Evolutionary conservation across 1,140 invertebrate genomes (phyloP).

Genomic region (Microvelia longipes): DNA sequence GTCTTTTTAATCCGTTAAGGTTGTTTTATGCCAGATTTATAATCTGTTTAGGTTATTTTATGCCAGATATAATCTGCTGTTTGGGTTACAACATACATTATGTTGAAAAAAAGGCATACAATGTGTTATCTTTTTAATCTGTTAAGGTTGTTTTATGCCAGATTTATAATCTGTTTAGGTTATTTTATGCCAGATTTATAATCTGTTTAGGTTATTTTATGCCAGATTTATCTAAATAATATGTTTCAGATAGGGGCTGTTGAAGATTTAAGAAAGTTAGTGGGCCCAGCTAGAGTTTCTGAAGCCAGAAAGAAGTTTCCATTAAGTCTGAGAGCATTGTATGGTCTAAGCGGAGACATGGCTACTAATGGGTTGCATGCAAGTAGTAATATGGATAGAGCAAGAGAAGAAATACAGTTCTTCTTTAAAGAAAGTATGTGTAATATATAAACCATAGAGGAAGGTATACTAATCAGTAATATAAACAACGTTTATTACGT

Average conservation of each 20-base stretch:
- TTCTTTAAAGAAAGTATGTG: conserved; percentile 12
- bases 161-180: too few species aligned
- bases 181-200: too few species aligned
- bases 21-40: too few species aligned
- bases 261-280: conserved; percentile 12
- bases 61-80: too few species aligned
- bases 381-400: conserved; percentile 1
- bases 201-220: too few species aligned
- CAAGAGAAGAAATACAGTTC: conserved; percentile 10
- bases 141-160: too few species aligned
- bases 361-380: conserved; percentile 12
- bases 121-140: too few species aligned
- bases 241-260: conserved; percentile 8
- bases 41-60: too few species aligned
- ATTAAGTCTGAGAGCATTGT: conserved; percentile 9
- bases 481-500: not conserved
- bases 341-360: conserved; percentile 9
- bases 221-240: too few species aligned
- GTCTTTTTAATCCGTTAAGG: too few species aligned
- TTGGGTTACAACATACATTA: too few species aligned
- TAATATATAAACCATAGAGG: not conserved
- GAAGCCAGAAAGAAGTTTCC: conserved; percentile 8
- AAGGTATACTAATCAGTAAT: not conserved
- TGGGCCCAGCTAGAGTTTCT: conserved; percentile 11
- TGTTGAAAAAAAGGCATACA: too few species aligned